A percentile compares a stretch with the other conserved stretches of the same genome.
Evolutionary conservation across 2,888 invertebrate species (phyloP).

Genomic region (Philereme vetulata): DNA sequence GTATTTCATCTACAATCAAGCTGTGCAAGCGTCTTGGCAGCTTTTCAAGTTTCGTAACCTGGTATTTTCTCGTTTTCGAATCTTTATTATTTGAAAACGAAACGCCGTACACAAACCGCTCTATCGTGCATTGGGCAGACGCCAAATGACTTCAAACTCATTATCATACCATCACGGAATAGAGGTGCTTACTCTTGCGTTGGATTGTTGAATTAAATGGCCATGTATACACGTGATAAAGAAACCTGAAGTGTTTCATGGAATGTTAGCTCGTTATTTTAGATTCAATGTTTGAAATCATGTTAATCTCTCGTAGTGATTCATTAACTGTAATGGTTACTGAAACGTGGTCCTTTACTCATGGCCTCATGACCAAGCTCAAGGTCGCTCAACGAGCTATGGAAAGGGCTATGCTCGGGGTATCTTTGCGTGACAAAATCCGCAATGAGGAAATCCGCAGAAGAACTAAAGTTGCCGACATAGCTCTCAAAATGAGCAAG

Average conservation of each 20-base stretch:
- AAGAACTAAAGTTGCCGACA: too few species aligned
- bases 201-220: conserved; percentile 30
- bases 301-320: neutral
- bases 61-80: conserved; percentile 35
- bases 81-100: conserved; percentile 35
- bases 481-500: too few species aligned
- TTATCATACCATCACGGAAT: conserved; percentile 34
- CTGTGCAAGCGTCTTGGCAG: conserved; percentile 41
- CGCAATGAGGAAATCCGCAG: too few species aligned
- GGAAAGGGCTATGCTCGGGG: too few species aligned
- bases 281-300: conserved; percentile 5
- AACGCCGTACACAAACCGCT: conserved; percentile 35
- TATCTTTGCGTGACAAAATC: too few species aligned
- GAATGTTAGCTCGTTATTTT: conserved; percentile 16
- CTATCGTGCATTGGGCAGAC: conserved; percentile 40
- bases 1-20: conserved; percentile 37
- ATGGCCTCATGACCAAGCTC: too few species aligned
- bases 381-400: too few species aligned
- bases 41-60: conserved; percentile 39
- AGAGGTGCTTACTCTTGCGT: conserved; percentile 32
- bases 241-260: conserved; percentile 12
- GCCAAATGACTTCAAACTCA: conserved; percentile 40
- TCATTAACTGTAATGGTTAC: too few species aligned
- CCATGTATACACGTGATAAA: conserved; percentile 18
- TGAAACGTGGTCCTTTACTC: too few species aligned